Base-by-base conservation (phyloP, 2,888 invertebrate species). In the Eupeodes luniger region DNA sequence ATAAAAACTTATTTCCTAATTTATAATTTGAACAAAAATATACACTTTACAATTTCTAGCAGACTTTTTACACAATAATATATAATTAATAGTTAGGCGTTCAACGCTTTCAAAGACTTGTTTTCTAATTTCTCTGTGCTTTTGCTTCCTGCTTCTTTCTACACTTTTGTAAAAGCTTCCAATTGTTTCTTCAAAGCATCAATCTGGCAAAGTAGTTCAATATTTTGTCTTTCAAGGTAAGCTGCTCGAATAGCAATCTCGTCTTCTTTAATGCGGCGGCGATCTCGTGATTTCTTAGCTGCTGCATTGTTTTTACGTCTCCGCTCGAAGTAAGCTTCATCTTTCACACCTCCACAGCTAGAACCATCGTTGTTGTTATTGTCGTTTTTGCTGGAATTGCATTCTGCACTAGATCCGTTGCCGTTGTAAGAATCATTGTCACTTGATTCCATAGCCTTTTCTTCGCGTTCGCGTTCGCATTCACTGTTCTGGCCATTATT, bases 281-380 rank as follows among this genome's bases (percentile, higher is more conserved):
- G 96, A 91, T 99, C 99, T 4, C 99, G 95, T 0, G 98, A 98
- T 90, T 98, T 95, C 93, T 99, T 99, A 0, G 99, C 99, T 0
- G 99, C 99, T 89, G 96, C 97, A 92, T 99, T 99, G 93, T 99
- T 99, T 92, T 98, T 97, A 89, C 97, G 95, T 11, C 99, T 94
- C 79, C 98, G 95, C 91, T 97, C 98, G 94, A 96, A 96, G 92
- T 99, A 99, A 0, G 96, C 96, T 4, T 97, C 96, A 92, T 98
- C 98, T 91, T 97, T 95, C 78, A 93, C 91, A 70, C 93, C 90
- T 6, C 85, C 91, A 90, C 64, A 91, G 90, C n/a, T 89, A 14
- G 53, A 14, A 34, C 34, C 55, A 51, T 62, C 55, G 57, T 76
- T 84, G 55, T 87, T 83, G 51, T 87, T 88, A 11, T 27, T 77